Conservation (phyloP, 2,113 vertebrate genomes). For the Neomonachus schauinslandi region DNA sequence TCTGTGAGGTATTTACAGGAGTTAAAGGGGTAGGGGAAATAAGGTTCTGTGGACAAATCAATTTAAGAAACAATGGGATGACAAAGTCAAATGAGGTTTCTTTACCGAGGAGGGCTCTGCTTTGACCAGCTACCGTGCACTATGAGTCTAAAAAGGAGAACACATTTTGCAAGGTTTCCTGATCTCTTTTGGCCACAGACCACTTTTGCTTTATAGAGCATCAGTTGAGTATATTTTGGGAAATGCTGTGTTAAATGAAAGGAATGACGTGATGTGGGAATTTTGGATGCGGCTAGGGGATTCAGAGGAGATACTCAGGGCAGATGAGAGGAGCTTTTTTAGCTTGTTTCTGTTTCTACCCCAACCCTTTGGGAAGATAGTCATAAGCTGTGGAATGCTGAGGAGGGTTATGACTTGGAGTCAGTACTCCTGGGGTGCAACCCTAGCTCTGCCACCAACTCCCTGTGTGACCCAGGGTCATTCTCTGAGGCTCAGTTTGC, state of each 20-base stretch:
- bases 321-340: background rate
- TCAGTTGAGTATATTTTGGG: background rate
- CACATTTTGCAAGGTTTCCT: background rate
- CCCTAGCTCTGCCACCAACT: background rate
- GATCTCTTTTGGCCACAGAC: background rate
- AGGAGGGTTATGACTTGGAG: background rate
- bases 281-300: background rate
- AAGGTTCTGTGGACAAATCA: background rate
- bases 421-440: background rate
- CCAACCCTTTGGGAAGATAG: background rate
- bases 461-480: background rate
- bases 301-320: background rate
- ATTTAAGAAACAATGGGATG: background rate
- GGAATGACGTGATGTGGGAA: background rate
- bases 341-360: background rate
- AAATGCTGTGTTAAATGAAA: background rate
- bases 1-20: background rate
- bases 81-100: background rate
- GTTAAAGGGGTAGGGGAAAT: background rate
- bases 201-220: background rate
- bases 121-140: background rate
- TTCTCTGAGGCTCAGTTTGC: background rate
- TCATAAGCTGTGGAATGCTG: background rate
- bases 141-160: background rate
- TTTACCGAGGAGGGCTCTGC: background rate